Base-by-base conservation (phyloP, 2,113 vertebrate species). In the Saccopteryx bilineata region DNA sequence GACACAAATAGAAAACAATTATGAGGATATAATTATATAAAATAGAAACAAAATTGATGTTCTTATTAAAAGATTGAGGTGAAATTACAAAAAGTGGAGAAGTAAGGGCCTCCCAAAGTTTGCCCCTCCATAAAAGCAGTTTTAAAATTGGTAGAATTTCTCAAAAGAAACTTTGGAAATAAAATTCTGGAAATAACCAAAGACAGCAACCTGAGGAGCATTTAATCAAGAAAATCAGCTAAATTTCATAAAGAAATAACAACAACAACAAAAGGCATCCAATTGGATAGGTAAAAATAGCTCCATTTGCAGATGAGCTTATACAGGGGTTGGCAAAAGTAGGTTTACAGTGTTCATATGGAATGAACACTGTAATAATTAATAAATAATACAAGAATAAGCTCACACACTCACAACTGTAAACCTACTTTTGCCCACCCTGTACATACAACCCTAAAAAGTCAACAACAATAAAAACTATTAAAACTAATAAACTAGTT, bases 151-250 rank as follows among this genome's bases (percentile, higher is more conserved):
- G 58, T 71, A 86, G 80, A 66, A 33, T 56, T 56, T 78, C 52
- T 61, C 93, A 60, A 61, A 78, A 78, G 54, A 23, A 84, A 63
- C 63, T 46, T 69, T 85, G 24, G 39, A 65, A 63, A 65, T 65
- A 90, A 82, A 90, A 63, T 9, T 79, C 56, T 90, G 28, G 11
- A 90, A 72, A 63, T 79, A 71, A 61, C 54, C 39, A 69, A 81
- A 46, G 46, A 8, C 52, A 61, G 46, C 63, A 90, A 60, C 19
- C 52, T 31, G 21, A 71, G 48, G 12, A 71, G 5, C 19, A 65
- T 88, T 93, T 15, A 65, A 19, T 33, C 26, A 61, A 93, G 68
- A 75, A 75, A 66, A 75, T 58, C 17, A 31, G 21, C 26, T 82
- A 48, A 60, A 88, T 65, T 33, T 87, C 58, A 87, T 54, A 28